These are phyloP conservation scores for Catalaphyllia jardinei DNA, from an alignment of 64 coral and sea anemone genomes.

Conservation along the genomic window DNA sequence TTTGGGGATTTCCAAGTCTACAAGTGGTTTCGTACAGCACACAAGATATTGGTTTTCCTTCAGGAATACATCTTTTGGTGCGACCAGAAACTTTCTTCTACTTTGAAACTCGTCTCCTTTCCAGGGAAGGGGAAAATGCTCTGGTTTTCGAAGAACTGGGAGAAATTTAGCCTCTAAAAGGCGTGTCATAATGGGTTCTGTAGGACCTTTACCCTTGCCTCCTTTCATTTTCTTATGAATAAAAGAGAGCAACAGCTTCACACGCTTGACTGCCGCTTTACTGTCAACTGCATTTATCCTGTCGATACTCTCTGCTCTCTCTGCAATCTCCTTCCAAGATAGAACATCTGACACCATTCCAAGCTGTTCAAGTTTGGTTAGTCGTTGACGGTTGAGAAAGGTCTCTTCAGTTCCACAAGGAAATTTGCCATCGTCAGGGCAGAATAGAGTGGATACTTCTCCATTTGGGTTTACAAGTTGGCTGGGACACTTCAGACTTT, in stretches of 20 bases:
- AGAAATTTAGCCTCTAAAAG: constrained; percentile 63
- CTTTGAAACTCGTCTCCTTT: constrained; percentile 47
- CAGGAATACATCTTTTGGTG: constrained; percentile 51
- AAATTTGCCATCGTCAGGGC: constrained; percentile 67
- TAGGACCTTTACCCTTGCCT: neutral
- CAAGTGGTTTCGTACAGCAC: constrained; percentile 47
- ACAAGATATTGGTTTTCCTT: constrained; percentile 56
- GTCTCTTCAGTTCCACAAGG: constrained; percentile 16
- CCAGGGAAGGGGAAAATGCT: constrained; percentile 67
- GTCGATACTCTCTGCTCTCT: constrained; percentile 68
- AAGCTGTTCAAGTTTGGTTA: constrained; percentile 38
- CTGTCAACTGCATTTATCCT: neutral
- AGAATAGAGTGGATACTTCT: constrained; percentile 40
- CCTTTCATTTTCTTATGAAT: constrained; percentile 47
- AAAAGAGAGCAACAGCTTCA: constrained; percentile 34
- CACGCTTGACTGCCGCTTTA: constrained; percentile 15
- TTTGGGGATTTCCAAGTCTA: neutral
- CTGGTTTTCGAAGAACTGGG: constrained; percentile 69
- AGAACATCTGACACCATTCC: constrained; percentile 72
- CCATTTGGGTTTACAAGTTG: constrained; percentile 69
- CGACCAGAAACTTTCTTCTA: neutral
- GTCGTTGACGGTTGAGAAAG: constrained; percentile 42
- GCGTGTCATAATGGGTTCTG: neutral
- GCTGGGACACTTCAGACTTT: constrained; percentile 43
- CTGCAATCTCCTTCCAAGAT: constrained; percentile 46